Evolutionary conservation across 2,797 vertebrate genomes (phyloP), one percentile per base, ranked within the genome.

Genomic region (Rhabdophis nuchalis): DNA sequence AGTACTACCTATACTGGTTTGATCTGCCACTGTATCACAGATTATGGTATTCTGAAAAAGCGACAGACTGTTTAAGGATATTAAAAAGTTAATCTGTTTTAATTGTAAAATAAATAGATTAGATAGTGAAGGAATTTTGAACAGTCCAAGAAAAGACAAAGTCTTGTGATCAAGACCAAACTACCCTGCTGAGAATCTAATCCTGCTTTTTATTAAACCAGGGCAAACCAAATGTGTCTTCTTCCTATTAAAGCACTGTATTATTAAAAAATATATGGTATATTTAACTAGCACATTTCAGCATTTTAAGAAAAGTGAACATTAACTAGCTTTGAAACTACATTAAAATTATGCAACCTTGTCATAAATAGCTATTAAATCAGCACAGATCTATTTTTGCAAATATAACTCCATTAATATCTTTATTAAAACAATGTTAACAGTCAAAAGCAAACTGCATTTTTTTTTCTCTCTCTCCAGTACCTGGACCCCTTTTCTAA

Each of bases 101-200:
- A 41, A 46, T 20, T 89, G 93, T 0, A 94, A 53, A 0, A 87
- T 50, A 68, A 91, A 52, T 95, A 91, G 8, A 89, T 93, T 85
- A 64, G 86, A 50, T 57, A 92, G 56, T 92, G 88, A 46, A 50
- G 85, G 88, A 90, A 90, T 46, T 86, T 88, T 89, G 93, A 89
- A 88, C 86, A 64, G 89, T 16, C 61, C 92, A 87, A 94, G 91
- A 60, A 88, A 93, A 94, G n/a, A 86, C 87, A 41, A 46, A 29
- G 25, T 68, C 92, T 93, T 89, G 56, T 68, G 92, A 91, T 53
- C 86, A 94, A 85, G 89, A 93, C 92, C 88, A 89, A 2, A 32
- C 8, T 56, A 94, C 93, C 86, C 90, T 50, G 27, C 88, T 29
- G 7, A 46, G 68, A 41, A 89, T 89, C 92, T n/a, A 91, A 95